Conservation (phyloP, 2,797 vertebrate species). For the Gymnothorax reevesii region DNA sequence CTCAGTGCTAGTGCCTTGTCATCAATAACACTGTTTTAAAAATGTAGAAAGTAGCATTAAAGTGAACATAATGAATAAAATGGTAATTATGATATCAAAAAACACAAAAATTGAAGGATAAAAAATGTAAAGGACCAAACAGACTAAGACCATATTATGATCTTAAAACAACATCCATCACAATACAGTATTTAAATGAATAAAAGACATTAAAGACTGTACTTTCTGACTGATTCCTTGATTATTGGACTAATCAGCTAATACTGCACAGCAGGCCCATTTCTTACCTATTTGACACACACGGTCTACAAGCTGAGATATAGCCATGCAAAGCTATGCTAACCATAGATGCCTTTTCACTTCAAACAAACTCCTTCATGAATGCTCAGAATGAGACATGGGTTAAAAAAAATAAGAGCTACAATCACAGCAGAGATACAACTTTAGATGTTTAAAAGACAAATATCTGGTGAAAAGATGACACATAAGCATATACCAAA, state of each 20-base stretch:
- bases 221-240: neutral
- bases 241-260: neutral
- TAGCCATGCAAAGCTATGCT: neutral
- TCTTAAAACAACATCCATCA: neutral
- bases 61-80: slow-evolving; percentile 1
- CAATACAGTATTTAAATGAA: neutral
- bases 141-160: neutral
- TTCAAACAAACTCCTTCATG: neutral
- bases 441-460: neutral
- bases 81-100: neutral
- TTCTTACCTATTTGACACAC: neutral
- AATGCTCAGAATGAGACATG: neutral
- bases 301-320: neutral
- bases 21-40: slow-evolving; percentile 21
- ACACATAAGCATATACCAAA: neutral
- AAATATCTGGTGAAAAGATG: neutral
- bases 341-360: neutral
- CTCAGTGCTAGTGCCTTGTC: slow-evolving; percentile 9
- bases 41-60: slow-evolving; percentile 13
- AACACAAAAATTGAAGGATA: neutral
- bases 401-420: neutral
- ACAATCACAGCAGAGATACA: neutral
- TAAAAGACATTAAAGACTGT: neutral
- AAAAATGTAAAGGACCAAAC: neutral
- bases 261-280: neutral